Evolutionary conservation across 2,888 invertebrate genomes (phyloP), one percentile per base, ranked within the genome.

Genomic region (Caenorhabditis uteleia): DNA sequence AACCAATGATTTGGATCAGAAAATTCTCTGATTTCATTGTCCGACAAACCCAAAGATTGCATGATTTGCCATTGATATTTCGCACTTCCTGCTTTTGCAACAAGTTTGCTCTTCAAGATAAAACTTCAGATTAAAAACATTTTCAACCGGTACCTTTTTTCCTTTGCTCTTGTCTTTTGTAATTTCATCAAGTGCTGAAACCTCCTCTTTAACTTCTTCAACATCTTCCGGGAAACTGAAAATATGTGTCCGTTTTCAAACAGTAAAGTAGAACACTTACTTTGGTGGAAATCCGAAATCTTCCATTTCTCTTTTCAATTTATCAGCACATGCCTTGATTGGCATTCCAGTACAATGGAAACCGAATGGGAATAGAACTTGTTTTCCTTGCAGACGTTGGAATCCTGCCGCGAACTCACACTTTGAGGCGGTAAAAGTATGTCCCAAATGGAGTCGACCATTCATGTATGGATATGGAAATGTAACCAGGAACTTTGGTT

Each of bases 391-490:
- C 47, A 97, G 85, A n/a, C 95, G 89, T 70, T 95, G 89, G 84
- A 91, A 97, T 43, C 97, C 89, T 53, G 90, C 88, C 14, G 93
- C 90, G 88, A 94, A 98, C 91, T 98, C 98, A 84, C 94, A 93
- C 87, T 98, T 98, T 8, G 95, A 93, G 43, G 98, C 84, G 3
- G 95, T 91, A 86, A 98, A 98, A 14, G 93, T 92, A 84, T 98
- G 98, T 0, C 98, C 98, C 72, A 99, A 87, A 88, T 98, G 98
- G 51, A 98, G 88, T 42, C 92, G 89, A 10, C 98, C 98, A 88
- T 98, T 98, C 97, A 98, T 98, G 83, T 99, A 98, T 0, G 98
- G 98, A 86, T 90, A 98, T 1, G 98, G 98, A 86, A 98, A 98
- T 2, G 94, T 94, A 31, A 90, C 91, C 74, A 95, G 87, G 84